Evolutionary conservation across 1,140 invertebrate genomes (phyloP).

Genomic region (Eumaeus atala): DNA sequence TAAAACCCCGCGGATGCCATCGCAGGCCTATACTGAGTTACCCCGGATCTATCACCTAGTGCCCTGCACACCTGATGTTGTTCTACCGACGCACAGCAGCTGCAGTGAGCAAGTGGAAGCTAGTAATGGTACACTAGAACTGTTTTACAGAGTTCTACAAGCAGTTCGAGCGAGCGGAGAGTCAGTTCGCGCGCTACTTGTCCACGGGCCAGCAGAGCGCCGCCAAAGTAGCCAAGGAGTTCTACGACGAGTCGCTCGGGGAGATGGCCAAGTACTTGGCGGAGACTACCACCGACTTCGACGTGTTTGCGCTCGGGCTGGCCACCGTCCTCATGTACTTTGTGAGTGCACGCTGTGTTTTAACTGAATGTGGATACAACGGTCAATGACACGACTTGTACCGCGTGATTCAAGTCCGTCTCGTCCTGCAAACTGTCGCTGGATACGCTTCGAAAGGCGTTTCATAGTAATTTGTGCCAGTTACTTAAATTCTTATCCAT

Average conservation of each 20-base stretch:
- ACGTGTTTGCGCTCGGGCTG: conserved; percentile 62
- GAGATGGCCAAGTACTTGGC: conserved; percentile 73
- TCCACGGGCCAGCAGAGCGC: conserved; percentile 60
- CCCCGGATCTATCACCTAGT: too few species aligned
- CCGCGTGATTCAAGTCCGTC: too few species aligned
- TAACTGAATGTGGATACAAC: background rate
- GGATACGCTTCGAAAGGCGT: too few species aligned
- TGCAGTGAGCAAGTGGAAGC: too few species aligned
- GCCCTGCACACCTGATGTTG: background rate
- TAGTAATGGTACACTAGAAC: too few species aligned
- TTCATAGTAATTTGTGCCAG: too few species aligned
- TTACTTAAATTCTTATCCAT: too few species aligned
- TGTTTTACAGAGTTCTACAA: conserved; percentile 16
- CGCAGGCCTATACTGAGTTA: too few species aligned
- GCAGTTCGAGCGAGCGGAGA: conserved; percentile 9
- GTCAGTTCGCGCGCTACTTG: conserved; percentile 67
- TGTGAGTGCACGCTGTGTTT: conserved; percentile 40
- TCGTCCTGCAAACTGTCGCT: too few species aligned
- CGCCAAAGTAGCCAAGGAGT: conserved; percentile 66
- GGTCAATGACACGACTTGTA: too few species aligned
- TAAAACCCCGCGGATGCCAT: too few species aligned
- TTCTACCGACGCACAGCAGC: too few species aligned
- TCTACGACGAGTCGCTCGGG: conserved; percentile 72
- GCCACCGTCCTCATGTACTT: conserved; percentile 48
- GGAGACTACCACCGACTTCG: conserved; percentile 71